Evolutionary conservation across 53 echinoderm and acorn worm species (phyloP).

Genomic region (Astropecten irregularis): DNA sequence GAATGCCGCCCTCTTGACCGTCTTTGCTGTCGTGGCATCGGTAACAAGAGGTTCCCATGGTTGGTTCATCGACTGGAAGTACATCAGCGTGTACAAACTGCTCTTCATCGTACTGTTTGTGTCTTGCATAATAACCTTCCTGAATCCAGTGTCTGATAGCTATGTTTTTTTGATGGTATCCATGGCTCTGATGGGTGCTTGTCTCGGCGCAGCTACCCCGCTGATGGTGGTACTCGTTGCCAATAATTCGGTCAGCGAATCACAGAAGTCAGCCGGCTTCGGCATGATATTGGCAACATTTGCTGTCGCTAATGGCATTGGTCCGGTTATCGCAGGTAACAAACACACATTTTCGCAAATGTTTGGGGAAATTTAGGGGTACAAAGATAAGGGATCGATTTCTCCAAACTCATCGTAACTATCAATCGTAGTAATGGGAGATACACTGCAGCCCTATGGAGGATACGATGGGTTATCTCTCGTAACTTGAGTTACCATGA

Average conservation of each 20-base stretch:
- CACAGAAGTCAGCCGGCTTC: not conserved
- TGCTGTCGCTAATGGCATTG: not conserved
- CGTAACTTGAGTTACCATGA: too few relatives aligned
- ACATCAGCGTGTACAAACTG: not conserved
- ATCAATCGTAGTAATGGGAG: too few relatives aligned
- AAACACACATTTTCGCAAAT: too few relatives aligned
- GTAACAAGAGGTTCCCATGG: too few relatives aligned
- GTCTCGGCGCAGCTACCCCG: not conserved
- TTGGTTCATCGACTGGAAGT: not conserved
- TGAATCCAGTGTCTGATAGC: too few relatives aligned
- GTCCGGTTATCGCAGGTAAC: conserved; percentile 26
- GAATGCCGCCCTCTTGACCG: too few relatives aligned
- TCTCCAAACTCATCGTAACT: too few relatives aligned
- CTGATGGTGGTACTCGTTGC: not conserved
- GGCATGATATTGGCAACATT: not conserved
- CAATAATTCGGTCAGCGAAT: not conserved
- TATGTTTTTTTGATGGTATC: not conserved
- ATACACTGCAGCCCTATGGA: too few relatives aligned
- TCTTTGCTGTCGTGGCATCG: not conserved
- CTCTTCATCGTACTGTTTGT: not conserved
- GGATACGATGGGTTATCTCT: too few relatives aligned
- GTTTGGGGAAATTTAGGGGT: too few relatives aligned
- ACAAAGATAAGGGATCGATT: too few relatives aligned
- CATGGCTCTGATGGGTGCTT: not conserved
- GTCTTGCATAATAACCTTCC: too few relatives aligned